Percentiles rank a stretch among this genome's conserved stretches.
Evolutionary conservation across 2,113 vertebrate genomes (phyloP).

Genomic region (Oryctolagus cuniculus): mOryCun1.1 NC_091442.1:89695001-89695500

Average conservation of each 20-base stretch:
- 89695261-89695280: neutral
- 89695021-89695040: neutral
- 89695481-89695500: conserved; percentile 12
- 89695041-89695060: neutral
- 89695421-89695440: neutral
- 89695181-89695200: neutral
- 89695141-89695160: neutral
- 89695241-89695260: neutral
- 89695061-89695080: neutral
- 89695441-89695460: neutral
- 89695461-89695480: neutral
- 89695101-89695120: neutral
- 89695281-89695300: neutral
- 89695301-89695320: neutral
- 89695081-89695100: neutral
- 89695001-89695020: neutral
- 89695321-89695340: neutral
- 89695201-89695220: neutral
- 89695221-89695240: neutral
- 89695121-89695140: neutral
- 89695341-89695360: neutral
- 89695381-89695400: neutral
- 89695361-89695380: neutral
- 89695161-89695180: neutral
- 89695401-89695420: neutral